phyloP scores from a whole-genome alignment of 2,888 invertebrate species.

The Stramonita haemastoma region DNA sequence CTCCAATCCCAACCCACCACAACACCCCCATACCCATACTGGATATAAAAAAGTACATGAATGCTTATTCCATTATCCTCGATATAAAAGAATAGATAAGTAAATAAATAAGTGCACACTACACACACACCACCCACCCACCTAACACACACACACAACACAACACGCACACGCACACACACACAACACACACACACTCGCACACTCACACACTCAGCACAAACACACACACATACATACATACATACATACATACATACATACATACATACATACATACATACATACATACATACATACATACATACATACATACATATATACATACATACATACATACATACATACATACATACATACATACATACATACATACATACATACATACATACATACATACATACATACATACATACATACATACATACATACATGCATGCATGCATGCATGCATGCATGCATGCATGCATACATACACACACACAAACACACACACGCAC shows the following conservation, averaged over 20 bases:
- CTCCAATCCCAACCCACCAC: neutral
- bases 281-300: neutral
- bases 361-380: neutral
- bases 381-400: neutral
- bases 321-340: neutral
- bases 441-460: neutral
- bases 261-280: neutral
- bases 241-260: neutral
- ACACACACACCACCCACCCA: too few relatives aligned
- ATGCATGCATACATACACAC: too few relatives aligned
- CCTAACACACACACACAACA: too few relatives aligned
- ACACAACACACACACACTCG: too few relatives aligned
- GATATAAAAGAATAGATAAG: too few relatives aligned
- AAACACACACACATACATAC: neutral
- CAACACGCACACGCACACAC: too few relatives aligned
- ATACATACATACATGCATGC: neutral
- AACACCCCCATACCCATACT: neutral
- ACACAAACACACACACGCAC: too few relatives aligned
- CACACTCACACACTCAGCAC: too few relatives aligned
- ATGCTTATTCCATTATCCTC: too few relatives aligned
- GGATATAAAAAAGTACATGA: too few relatives aligned
- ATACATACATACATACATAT: neutral
- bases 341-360: neutral
- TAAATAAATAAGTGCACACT: too few relatives aligned
- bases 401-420: neutral